Evolutionary conservation across 2,797 vertebrate genomes (phyloP), one percentile per base, ranked within the genome.

Genomic region (Molossus molossus): DNA sequence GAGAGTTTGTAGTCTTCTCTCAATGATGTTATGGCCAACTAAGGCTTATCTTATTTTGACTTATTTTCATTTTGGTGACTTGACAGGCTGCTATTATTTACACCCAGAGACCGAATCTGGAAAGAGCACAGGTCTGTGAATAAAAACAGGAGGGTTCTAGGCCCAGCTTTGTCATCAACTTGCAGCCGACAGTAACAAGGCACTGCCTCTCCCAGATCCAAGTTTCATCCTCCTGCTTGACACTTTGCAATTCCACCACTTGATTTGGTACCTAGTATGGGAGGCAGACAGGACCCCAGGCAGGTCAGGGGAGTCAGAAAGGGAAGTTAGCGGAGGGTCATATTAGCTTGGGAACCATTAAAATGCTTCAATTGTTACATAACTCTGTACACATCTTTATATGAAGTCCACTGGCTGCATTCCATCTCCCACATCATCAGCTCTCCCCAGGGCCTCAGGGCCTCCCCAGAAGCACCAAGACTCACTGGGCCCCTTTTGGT

Each of bases 41-140:
- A 33, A 75, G 6, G 20, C 48, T 57, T 55, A 79, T 65, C 37
- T 25, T 62, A 21, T 23, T 84, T 92, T 80, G 80, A 88, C n/a
- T 69, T 92, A 27, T 11, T 83, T 53, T 25, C 37, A 4, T 50
- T 73, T 55, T 40, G 57, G 3, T 82, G 27, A 89, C 45, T 70
- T 65, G 67, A 75, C 11, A 65, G 40, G 48, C 65, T 73, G 57
- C 70, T 84, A 21, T 50, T 82, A 73, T 58, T 64, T 62, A 91
- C 10, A 76, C 15, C 3, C 1, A 29, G 53, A 37, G 27, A 70
- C 3, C 37, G 55, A 81, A 73, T 64, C 72, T 58, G 57, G 27
- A 69, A 90, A 91, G 73, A 70, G 17, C 50, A 15, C 57, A 90
- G n/a, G 53, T 27, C 87, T 91, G 1, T 90, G 67, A 90, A 29